Conservation (phyloP, 2,797 vertebrate species). For the Typhlichthys eigenmanni region DNA sequence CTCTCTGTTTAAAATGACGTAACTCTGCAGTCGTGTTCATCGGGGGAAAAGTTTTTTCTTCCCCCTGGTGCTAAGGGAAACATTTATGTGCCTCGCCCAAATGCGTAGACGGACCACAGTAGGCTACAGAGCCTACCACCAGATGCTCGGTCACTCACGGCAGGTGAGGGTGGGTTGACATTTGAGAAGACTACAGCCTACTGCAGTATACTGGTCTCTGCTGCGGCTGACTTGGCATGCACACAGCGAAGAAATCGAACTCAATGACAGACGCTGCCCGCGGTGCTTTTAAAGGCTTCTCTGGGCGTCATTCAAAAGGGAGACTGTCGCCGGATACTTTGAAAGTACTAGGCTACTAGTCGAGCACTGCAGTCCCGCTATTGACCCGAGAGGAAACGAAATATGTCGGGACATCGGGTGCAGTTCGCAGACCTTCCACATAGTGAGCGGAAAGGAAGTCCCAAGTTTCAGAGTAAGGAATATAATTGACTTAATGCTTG, state of each 20-base stretch:
- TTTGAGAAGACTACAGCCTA: constrained; percentile 5
- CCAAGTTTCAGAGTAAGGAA: constrained; percentile 75
- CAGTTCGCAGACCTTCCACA: constrained; percentile 80
- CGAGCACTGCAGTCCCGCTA: constrained; percentile 9
- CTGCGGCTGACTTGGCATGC: constrained; percentile 25
- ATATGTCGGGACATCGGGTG: constrained; percentile 83
- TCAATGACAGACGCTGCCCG: constrained; percentile 33
- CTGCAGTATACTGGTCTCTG: constrained; percentile 53
- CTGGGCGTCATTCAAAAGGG: constrained; percentile 22
- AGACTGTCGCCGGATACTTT: constrained; percentile 53
- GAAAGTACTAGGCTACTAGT: constrained; percentile 8
- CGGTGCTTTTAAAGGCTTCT: constrained; percentile 21
- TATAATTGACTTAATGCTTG: neutral
- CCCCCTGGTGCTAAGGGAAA: constrained; percentile 24
- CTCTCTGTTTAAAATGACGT: constrained; percentile 60
- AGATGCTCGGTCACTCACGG: neutral
- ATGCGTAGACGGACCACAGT: constrained; percentile 9
- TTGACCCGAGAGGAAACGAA: constrained; percentile 39
- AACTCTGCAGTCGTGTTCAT: constrained; percentile 68
- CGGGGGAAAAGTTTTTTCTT: constrained; percentile 48
- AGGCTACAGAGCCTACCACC: constrained; percentile 8
- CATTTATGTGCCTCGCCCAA: constrained; percentile 1
- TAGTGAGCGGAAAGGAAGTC: constrained; percentile 69
- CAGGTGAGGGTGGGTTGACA: constrained; percentile 56
- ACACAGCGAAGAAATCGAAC: constrained; percentile 24